Percentiles rank a stretch among this genome's conserved stretches.
Conservation (phyloP, 1,140 invertebrate genomes). For the Branchinecta lynchi region DNA sequence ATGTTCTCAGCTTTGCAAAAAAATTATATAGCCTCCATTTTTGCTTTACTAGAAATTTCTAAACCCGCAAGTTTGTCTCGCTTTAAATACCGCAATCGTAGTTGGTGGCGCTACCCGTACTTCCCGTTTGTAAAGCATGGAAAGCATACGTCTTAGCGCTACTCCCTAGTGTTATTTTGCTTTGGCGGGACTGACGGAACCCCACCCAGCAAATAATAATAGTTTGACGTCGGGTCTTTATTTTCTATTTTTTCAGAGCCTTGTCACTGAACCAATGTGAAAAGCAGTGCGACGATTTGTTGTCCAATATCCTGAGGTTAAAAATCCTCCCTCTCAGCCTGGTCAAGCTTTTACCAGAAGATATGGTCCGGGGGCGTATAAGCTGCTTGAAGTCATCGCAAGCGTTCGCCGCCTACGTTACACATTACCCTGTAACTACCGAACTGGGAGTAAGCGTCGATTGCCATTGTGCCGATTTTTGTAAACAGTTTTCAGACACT, state of each 20-base stretch:
- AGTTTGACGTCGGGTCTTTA: too few relatives aligned
- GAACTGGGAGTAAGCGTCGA: not conserved
- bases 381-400: not conserved
- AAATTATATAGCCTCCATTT: too few relatives aligned
- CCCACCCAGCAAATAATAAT: too few relatives aligned
- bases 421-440: not conserved
- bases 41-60: too few relatives aligned
- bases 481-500: not conserved
- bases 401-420: not conserved
- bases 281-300: not conserved
- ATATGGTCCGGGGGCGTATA: not conserved
- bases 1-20: too few relatives aligned
- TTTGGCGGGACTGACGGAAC: too few relatives aligned
- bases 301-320: not conserved
- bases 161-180: too few relatives aligned
- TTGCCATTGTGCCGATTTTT: not conserved
- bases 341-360: not conserved
- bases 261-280: not conserved
- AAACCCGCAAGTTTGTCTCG: too few relatives aligned
- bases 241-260: not conserved
- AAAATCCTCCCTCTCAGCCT: not conserved
- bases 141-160: too few relatives aligned
- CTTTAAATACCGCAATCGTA: too few relatives aligned
- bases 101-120: too few relatives aligned
- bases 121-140: too few relatives aligned